Percentiles rank a stretch among this genome's conserved stretches.
phyloP scores from a whole-genome alignment of 1,140 invertebrate species.

The Sycophila sp. region DNA sequence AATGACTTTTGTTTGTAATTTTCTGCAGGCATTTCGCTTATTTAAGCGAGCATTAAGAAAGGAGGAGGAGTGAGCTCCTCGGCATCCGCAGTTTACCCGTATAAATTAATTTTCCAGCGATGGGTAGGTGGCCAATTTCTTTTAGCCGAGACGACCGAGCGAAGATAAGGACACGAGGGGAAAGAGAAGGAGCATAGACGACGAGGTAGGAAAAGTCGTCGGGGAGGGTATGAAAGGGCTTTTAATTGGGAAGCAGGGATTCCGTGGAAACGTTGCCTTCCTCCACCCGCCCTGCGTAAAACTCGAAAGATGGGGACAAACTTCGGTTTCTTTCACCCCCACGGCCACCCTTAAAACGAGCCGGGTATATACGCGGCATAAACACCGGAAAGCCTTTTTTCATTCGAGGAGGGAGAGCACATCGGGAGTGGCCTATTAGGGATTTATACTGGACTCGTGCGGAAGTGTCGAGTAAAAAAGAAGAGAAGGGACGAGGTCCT shows the following conservation, averaged over 20 bases:
- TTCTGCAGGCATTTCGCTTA: too few relatives aligned
- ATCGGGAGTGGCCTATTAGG: too few relatives aligned
- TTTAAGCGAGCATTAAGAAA: too few relatives aligned
- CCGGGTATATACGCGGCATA: too few relatives aligned
- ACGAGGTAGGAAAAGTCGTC: not conserved
- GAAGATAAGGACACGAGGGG: not conserved
- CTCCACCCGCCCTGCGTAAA: not conserved
- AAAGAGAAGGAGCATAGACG: not conserved
- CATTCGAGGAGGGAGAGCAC: too few relatives aligned
- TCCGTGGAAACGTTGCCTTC: constrained; percentile 3
- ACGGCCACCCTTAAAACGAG: not conserved
- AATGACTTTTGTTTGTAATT: too few relatives aligned
- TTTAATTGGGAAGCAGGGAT: constrained; percentile 53
- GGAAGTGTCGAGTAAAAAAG: not conserved
- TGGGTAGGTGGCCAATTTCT: constrained; percentile 18
- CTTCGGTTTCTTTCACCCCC: constrained; percentile 41
- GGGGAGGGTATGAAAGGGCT: constrained; percentile 45
- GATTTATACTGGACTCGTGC: too few relatives aligned
- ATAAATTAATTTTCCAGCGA: constrained; percentile 28
- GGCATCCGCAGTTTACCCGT: not conserved
- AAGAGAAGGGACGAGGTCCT: too few relatives aligned
- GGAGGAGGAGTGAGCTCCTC: too few relatives aligned
- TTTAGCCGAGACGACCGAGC: not conserved
- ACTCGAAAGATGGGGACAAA: constrained; percentile 7
- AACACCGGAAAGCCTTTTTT: too few relatives aligned